Percentiles rank a stretch among this genome's conserved stretches.
Conservation (phyloP, 2,888 invertebrate genomes). For the Parapristionchus giblindavisi region DNA sequence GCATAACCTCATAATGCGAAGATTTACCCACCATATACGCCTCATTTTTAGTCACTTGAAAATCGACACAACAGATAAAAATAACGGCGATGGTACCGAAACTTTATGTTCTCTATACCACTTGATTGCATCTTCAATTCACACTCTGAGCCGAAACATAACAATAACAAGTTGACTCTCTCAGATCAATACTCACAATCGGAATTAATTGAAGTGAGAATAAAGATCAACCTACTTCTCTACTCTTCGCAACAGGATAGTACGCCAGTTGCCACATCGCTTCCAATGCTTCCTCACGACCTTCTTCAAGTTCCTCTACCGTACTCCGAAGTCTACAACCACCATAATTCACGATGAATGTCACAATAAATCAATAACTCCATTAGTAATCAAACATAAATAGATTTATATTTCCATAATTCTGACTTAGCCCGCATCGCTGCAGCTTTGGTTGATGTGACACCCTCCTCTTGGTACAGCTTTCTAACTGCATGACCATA, state of each 20-base stretch:
- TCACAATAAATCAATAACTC: not conserved
- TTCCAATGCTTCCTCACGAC: conserved; percentile 15
- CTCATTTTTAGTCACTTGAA: not conserved
- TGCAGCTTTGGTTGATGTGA: conserved; percentile 28
- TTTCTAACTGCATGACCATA: conserved; percentile 24
- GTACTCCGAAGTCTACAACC: not conserved
- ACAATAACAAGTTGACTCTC: too few species aligned
- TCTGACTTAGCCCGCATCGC: conserved; percentile 19
- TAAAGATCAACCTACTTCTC: not conserved
- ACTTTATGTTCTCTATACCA: too few species aligned
- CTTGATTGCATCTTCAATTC: too few species aligned
- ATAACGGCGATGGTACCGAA: too few species aligned
- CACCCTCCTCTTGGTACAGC: conserved; percentile 32
- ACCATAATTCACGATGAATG: not conserved
- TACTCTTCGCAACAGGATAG: conserved; percentile 12
- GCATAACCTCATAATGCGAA: not conserved
- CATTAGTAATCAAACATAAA: not conserved
- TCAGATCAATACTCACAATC: too few species aligned
- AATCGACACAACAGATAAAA: too few species aligned
- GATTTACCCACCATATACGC: too few species aligned
- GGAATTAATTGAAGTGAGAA: not conserved
- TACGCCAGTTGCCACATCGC: conserved; percentile 28
- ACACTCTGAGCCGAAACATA: too few species aligned
- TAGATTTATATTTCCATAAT: not conserved
- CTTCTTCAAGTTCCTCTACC: not conserved